These are phyloP conservation scores for Sebastes reedi DNA, from an alignment of 2,797 vertebrate species.

Conservation along the genomic window DNA sequence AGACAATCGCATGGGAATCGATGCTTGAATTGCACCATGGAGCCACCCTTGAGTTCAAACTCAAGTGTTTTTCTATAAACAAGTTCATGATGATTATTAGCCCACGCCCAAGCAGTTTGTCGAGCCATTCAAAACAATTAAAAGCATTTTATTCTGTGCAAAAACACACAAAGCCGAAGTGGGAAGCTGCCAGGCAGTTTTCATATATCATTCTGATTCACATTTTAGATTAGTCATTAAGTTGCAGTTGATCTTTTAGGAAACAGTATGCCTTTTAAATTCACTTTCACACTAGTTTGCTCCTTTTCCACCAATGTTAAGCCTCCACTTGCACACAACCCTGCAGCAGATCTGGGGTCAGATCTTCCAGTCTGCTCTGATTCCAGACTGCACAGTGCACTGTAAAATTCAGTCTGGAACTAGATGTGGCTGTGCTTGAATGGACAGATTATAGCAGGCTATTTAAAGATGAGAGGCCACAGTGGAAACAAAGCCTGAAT, in stretches of 20 bases:
- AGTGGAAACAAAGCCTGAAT: conserved; percentile 61
- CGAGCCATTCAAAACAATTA: neutral
- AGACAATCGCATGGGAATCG: conserved; percentile 10
- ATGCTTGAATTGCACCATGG: conserved; percentile 7
- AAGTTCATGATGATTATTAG: conserved; percentile 1
- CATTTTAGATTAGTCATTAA: neutral
- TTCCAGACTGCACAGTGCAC: conserved; percentile 13
- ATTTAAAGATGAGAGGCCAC: conserved; percentile 68
- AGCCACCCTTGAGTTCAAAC: neutral
- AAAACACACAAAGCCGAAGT: neutral
- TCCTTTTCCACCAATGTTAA: conserved; percentile 6
- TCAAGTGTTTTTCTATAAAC: conserved; percentile 8
- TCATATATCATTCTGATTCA: neutral
- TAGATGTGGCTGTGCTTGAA: conserved; percentile 50
- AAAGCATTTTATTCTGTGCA: neutral
- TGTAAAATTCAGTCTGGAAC: conserved; percentile 38
- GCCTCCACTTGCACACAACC: neutral
- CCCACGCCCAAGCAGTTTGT: neutral
- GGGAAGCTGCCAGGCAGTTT: neutral
- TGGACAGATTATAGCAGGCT: conserved; percentile 60
- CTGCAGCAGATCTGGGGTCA: conserved; percentile 1
- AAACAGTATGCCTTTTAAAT: neutral
- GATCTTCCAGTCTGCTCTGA: conserved; percentile 6
- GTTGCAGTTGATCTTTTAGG: neutral
- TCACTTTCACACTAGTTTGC: neutral